Percentiles rank a stretch among this genome's conserved stretches.
phyloP scores from a whole-genome alignment of 2,113 vertebrate genomes.

The Xiphorhynchus elegans region DNA sequence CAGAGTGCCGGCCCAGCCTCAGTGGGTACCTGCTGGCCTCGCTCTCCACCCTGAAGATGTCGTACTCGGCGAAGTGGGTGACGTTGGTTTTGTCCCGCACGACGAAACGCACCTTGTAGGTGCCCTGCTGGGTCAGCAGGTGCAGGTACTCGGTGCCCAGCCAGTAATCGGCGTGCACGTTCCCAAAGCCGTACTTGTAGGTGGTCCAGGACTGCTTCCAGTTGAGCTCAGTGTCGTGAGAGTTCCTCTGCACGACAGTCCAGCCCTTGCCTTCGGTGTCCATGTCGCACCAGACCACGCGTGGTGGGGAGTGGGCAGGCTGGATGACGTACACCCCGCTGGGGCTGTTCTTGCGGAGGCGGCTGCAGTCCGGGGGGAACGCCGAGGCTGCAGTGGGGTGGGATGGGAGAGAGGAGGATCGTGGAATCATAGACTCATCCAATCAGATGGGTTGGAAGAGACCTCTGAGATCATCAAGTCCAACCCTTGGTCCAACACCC shows the following conservation, averaged over 20 bases:
- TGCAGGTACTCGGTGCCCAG: constrained; percentile 67
- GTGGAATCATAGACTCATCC: no score
- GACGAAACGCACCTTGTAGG: constrained; percentile 68
- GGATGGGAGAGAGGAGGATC: not conserved
- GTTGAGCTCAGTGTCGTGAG: not conserved
- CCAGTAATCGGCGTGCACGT: constrained; percentile 57
- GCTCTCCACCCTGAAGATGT: constrained; percentile 62
- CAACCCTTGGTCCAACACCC: no score
- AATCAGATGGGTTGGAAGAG: no score
- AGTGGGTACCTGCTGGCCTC: constrained; percentile 52
- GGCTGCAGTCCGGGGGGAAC: constrained; percentile 66
- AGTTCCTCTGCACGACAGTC: constrained; percentile 65
- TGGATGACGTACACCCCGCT: constrained; percentile 63
- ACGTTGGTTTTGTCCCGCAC: constrained; percentile 32
- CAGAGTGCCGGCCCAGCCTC: constrained; percentile 19
- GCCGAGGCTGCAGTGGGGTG: not conserved
- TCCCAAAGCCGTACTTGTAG: constrained; percentile 68
- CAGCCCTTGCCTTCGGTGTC: constrained; percentile 66
- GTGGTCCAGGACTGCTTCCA: constrained; percentile 70
- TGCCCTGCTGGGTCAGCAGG: constrained; percentile 60
- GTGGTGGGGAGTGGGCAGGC: not conserved
- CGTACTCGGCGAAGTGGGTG: constrained; percentile 52
- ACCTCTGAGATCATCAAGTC: no score
- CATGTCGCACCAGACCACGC: constrained; percentile 70
- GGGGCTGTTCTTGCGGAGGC: not conserved